phyloP scores from a whole-genome alignment of 37 sponge, comb jelly and placozoan genomes.

The Corticium candelabrum region DNA sequence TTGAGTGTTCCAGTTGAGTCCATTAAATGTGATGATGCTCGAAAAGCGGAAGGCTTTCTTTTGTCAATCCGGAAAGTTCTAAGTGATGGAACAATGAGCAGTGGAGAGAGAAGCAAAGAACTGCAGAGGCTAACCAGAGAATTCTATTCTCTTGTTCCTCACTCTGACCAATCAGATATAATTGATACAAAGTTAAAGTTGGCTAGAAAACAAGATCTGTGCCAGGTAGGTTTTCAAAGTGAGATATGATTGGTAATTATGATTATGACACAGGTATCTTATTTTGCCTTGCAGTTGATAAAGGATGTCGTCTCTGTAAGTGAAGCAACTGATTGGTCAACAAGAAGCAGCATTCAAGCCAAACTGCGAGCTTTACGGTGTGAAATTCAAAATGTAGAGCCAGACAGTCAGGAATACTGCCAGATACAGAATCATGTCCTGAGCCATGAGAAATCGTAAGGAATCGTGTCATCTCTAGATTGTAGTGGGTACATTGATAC shows the following conservation, averaged over 20 bases:
- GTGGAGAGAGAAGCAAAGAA: background rate
- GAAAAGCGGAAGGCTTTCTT: slow-evolving; percentile 73
- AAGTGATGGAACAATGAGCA: slow-evolving; percentile 67
- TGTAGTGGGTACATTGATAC: slow-evolving; percentile 29
- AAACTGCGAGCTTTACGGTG: slow-evolving; percentile 74
- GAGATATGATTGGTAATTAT: background rate
- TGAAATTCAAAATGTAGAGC: slow-evolving; percentile 47
- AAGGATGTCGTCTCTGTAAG: slow-evolving; percentile 74
- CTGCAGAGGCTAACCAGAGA: slow-evolving; percentile 31
- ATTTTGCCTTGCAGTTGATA: slow-evolving; percentile 38
- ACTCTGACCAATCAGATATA: slow-evolving; percentile 14
- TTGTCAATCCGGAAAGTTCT: slow-evolving; percentile 46
- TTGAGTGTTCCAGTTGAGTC: slow-evolving; percentile 52
- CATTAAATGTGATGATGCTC: slow-evolving; percentile 50
- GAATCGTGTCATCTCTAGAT: background rate
- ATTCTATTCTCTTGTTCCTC: slow-evolving; percentile 69
- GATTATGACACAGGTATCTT: background rate
- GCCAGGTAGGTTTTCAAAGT: slow-evolving; percentile 41
- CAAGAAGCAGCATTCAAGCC: slow-evolving; percentile 40
- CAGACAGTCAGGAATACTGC: slow-evolving; percentile 42
- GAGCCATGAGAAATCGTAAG: slow-evolving; percentile 42
- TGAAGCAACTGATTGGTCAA: slow-evolving; percentile 83
- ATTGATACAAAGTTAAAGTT: slow-evolving; percentile 41
- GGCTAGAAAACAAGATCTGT: slow-evolving; percentile 74
- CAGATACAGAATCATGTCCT: slow-evolving; percentile 40